phyloP scores from a whole-genome alignment of 1,140 invertebrate species.

The Acromyrmex charruanus region DNA sequence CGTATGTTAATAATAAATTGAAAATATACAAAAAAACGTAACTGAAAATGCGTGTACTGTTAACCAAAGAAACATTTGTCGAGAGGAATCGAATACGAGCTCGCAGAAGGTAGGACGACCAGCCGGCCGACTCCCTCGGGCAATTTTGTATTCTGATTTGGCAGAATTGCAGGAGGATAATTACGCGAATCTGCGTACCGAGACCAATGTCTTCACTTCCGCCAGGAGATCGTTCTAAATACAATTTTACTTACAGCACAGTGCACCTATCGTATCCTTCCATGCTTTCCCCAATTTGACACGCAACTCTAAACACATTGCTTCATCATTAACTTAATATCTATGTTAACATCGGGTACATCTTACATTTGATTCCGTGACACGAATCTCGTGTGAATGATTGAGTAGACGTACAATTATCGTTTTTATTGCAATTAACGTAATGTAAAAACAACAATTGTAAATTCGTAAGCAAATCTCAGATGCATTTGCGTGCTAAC shows the following conservation, averaged over 20 bases:
- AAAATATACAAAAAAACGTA: slow-evolving; percentile 44
- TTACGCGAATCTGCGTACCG: slow-evolving; percentile 32
- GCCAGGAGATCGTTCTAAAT: slow-evolving; percentile 31
- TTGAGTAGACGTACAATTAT: neutral
- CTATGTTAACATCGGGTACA: slow-evolving; percentile 4
- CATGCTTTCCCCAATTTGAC: slow-evolving; percentile 55
- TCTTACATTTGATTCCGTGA: neutral
- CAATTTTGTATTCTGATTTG: slow-evolving; percentile 82
- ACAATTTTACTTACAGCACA: slow-evolving; percentile 10
- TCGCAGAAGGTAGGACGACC: slow-evolving; percentile 65
- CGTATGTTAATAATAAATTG: slow-evolving; percentile 60
- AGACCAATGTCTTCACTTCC: slow-evolving; percentile 46
- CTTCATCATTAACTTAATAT: slow-evolving; percentile 16
- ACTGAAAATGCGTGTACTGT: slow-evolving; percentile 65
- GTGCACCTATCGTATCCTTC: slow-evolving; percentile 9
- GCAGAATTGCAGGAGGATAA: slow-evolving; percentile 58
- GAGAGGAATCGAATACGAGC: slow-evolving; percentile 40
- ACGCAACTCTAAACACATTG: slow-evolving; percentile 46
- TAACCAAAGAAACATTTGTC: slow-evolving; percentile 46
- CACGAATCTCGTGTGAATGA: neutral
- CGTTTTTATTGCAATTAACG: neutral
- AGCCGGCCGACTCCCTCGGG: slow-evolving; percentile 76
- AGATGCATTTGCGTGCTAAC: slow-evolving; percentile 12
- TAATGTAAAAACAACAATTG: neutral
- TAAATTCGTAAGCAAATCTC: neutral